Base-by-base conservation (phyloP, 2,113 vertebrate genomes). In the Chunga burmeisteri region DNA sequence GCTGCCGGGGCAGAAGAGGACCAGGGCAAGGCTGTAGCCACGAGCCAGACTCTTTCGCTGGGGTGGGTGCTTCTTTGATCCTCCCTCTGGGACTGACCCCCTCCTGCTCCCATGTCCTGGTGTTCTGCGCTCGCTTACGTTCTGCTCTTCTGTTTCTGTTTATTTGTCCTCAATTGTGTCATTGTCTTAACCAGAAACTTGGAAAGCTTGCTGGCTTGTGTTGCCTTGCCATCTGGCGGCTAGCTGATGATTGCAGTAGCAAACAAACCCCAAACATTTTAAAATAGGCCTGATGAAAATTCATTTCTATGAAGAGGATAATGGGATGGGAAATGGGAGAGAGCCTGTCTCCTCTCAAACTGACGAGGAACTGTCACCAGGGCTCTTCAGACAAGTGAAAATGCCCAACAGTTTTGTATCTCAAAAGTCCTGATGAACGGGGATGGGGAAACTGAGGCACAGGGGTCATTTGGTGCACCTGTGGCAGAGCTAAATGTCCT, bases 111-210 rank as follows among this genome's bases (percentile, higher is more conserved):
- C 7, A 5, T 2, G 3, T 52, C 84, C 62, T 9, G 15, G 38
- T 71, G 66, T 79, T 90, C 65, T 21, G 58, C 42, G 12, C 10
- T 68, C 49, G 1, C 89, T 71, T 47, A 23, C 0, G 1, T 61
- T 92, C 81, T 56, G 71, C 77, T 91, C 94, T 96, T 98, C 97
- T 97, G 92, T 50, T 95, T 95, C 97, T 97, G 97, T 98, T 97
- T 97, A 94, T 97, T 97, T 97, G 94, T 96, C 97, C 96, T 96
- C 81, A 1, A 2, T 58, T 90, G 94, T 96, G 96, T 94, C 97
- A 81, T 95, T 97, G 97, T 97, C 97, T 96, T 66, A 66, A 93
- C 58, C 92, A 97, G 96, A 91, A 79, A 62, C 93, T 92, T 98
- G 97, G 93, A 95, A 96, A 97, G 96, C 91, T 89, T 91, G 27